phyloP scores from a whole-genome alignment of 1,140 invertebrate genomes.

The Drosophila kikkawai region DNA sequence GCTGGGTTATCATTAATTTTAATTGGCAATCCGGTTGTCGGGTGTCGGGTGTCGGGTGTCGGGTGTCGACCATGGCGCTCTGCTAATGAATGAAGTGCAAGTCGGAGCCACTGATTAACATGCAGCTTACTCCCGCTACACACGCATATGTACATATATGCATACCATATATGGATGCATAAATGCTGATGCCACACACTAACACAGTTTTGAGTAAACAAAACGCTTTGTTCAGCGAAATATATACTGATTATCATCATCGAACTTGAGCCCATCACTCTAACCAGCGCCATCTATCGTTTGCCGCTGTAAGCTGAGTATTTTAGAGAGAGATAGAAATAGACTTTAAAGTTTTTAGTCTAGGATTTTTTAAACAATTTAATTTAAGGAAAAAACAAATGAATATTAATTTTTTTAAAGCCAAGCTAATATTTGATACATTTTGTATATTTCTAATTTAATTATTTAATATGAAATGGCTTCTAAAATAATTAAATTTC shows the following conservation, averaged over 20 bases:
- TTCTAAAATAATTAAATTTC: background rate
- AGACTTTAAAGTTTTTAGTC: background rate
- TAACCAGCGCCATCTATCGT: background rate
- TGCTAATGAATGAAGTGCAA: slow-evolving; percentile 49
- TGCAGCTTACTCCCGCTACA: slow-evolving; percentile 40
- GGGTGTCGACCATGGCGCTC: slow-evolving; percentile 12
- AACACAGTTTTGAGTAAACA: slow-evolving; percentile 2
- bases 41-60: slow-evolving; percentile 15
- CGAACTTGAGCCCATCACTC: background rate
- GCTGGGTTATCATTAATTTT: slow-evolving; percentile 41
- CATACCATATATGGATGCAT: background rate
- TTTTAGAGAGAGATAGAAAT: background rate
- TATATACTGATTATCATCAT: background rate
- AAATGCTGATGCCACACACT: slow-evolving; percentile 12
- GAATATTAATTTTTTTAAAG: background rate
- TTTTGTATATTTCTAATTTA: background rate
- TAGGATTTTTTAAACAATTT: background rate
- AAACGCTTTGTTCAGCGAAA: slow-evolving; percentile 1
- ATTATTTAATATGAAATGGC: background rate
- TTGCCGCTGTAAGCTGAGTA: background rate
- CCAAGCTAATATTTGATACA: background rate
- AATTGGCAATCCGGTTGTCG: slow-evolving; percentile 23
- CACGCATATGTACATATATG: background rate
- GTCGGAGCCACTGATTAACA: slow-evolving; percentile 37
- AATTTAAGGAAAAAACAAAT: background rate